phyloP scores from a whole-genome alignment of 2,888 invertebrate species.

The Scaptomyza caliginosa region DNA sequence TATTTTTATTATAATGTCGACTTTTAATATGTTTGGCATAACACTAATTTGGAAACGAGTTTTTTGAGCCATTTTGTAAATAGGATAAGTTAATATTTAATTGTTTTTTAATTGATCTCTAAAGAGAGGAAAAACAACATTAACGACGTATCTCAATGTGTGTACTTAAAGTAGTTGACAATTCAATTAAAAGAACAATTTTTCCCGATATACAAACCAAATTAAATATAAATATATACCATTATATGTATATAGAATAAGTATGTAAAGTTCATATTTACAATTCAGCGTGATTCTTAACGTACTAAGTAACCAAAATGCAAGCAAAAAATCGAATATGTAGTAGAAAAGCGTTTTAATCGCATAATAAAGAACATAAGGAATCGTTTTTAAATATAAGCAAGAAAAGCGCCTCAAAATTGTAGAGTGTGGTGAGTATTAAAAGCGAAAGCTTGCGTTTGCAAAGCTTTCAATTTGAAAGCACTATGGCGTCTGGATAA shows the following conservation, averaged over 20 bases:
- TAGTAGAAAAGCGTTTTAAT: slow-evolving; percentile 63
- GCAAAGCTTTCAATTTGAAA: slow-evolving; percentile 1
- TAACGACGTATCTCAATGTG: slow-evolving; percentile 62
- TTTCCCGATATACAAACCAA: slow-evolving; percentile 24
- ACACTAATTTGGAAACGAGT: slow-evolving; percentile 23
- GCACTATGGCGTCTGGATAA: neutral
- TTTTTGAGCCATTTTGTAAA: slow-evolving; percentile 59
- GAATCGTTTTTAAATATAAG: slow-evolving; percentile 46
- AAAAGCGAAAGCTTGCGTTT: slow-evolving; percentile 4
- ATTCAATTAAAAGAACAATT: slow-evolving; percentile 54
- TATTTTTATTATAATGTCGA: neutral
- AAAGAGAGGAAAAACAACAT: slow-evolving; percentile 25
- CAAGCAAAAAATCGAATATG: slow-evolving; percentile 49
- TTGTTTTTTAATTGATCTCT: slow-evolving; percentile 40
- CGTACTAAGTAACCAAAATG: slow-evolving; percentile 23
- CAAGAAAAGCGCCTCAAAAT: neutral
- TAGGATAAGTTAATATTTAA: slow-evolving; percentile 54
- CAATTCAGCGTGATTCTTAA: slow-evolving; percentile 60
- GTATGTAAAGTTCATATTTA: slow-evolving; percentile 43
- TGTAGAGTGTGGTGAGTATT: slow-evolving; percentile 10
- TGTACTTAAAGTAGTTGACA: slow-evolving; percentile 57
- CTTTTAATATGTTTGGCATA: slow-evolving; percentile 15
- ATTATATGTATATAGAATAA: slow-evolving; percentile 30
- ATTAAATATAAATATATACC: slow-evolving; percentile 26
- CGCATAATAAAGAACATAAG: slow-evolving; percentile 50